Base-by-base conservation (phyloP, 2,113 vertebrate genomes). In the Junco hyemalis region DNA sequence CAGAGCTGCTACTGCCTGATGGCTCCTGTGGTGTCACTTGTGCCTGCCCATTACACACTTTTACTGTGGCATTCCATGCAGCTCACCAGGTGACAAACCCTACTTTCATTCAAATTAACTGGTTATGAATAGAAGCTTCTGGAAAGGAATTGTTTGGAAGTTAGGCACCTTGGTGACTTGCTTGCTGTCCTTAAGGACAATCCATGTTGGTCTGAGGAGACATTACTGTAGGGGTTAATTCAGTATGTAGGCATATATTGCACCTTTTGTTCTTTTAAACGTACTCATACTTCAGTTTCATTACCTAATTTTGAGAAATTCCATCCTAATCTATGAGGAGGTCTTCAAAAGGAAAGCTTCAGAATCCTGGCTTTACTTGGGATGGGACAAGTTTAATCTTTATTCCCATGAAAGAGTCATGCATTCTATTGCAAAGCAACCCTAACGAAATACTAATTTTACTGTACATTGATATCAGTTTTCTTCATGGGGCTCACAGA, bases 71-170 rank as follows among this genome's bases (percentile, higher is more conserved):
- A 35, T 14, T 47, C 15, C 8, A 6, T 38, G 29, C 6, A 44
- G 15, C 10, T 12, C 0, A 4, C 2, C 40, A 36, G 29, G 17
- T 16, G 23, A 42, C 0, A 8, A 19, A 72, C 5, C 2, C 13
- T 64, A 54, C 9, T 51, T 72, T 73, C 8, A 12, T 24, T 56
- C 50, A 38, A 9, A 45, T 68, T 63, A 45, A 2, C 8, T 60
- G 15, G 6, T 33, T 64, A 61, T 16, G 8, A 61, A 17, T 18
- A 2, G 7, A 77, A 92, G 1, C 1, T 70, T 28, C 31, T 74
- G 24, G 22, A 57, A 12, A 3, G 6, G 5, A 53, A 60, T 5
- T 5, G 7, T 12, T 9, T 40, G 9, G 16, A 57, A 84, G 9
- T 38, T 56, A 65, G 56, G 16, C 14, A 61, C 12, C 33, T 61